phyloP scores from a whole-genome alignment of 2,797 vertebrate species.

The Serranus cabrilla region DNA sequence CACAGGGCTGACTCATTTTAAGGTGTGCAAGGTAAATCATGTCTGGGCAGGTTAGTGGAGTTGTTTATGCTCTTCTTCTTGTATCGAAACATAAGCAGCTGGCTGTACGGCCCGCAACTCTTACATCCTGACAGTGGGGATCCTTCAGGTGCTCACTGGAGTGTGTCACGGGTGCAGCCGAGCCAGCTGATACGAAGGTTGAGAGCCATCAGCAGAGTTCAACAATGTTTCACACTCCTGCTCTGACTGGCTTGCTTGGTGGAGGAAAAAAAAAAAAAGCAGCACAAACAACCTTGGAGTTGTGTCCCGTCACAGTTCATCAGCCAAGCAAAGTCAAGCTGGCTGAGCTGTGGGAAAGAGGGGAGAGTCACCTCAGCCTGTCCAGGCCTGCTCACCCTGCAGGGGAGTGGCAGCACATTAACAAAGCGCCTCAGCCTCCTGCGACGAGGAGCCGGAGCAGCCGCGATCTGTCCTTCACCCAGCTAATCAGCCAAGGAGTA shows the following conservation, averaged over 20 bases:
- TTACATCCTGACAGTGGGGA: constrained; percentile 63
- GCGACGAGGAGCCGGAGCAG: constrained; percentile 28
- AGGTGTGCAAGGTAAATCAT: constrained; percentile 70
- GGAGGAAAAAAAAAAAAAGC: constrained; percentile 7
- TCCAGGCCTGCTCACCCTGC: constrained; percentile 68
- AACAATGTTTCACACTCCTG: constrained; percentile 69
- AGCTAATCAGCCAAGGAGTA: constrained; percentile 71
- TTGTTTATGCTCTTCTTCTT: constrained; percentile 53
- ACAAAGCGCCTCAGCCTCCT: constrained; percentile 55
- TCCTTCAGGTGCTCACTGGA: constrained; percentile 76
- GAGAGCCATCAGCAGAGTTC: constrained; percentile 70
- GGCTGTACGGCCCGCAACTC: constrained; percentile 51
- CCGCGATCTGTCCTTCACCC: constrained; percentile 72
- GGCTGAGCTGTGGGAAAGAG: constrained; percentile 72
- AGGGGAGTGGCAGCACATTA: constrained; percentile 73
- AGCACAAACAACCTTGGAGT: constrained; percentile 80
- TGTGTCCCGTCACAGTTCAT: constrained; percentile 78
- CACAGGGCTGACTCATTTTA: constrained; percentile 61
- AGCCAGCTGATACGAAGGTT: constrained; percentile 73
- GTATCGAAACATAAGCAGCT: constrained; percentile 73
- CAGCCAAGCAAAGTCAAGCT: constrained; percentile 75
- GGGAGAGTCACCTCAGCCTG: constrained; percentile 74
- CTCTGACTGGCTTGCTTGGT: constrained; percentile 46
- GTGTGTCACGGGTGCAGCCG: constrained; percentile 54
- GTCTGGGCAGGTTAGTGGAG: constrained; percentile 68